Evolutionary conservation across 30 jellyfish, hydroid and myxozoan species (phyloP), one percentile per base, ranked within the genome.

Genomic region (Cassiopea andromeda): DNA sequence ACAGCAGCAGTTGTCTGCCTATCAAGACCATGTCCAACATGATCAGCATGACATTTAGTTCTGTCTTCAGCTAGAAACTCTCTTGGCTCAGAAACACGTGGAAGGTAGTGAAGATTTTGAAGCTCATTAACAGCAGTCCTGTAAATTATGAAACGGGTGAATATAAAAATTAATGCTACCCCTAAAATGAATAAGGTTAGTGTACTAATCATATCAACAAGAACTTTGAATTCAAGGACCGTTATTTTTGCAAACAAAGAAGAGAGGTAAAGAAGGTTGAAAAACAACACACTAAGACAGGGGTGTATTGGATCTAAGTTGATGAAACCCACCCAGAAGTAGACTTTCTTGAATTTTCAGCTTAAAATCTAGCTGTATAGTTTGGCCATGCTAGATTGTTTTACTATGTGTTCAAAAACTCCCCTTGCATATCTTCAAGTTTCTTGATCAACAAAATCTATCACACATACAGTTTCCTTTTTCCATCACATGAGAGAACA

Each of bases 1-100:
- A 95, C 99, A 2, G 99, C 99, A 14, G 99, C 99, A 50, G 99
- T 95, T 76, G 99, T 95, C 49, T 87, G 93, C 46, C 99, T 68
- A 72, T 95, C 99, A 73, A 95, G 91, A 12, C 99, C 99, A 88
- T 95, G 99, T 6, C 98, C 99, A 3, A 95, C 99, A 83, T 95
- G 99, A 80, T 95, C 99, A 8, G 99, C 99, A 87, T 95, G 99
- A 83, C 98, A 91, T 18, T 90, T 83, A 0, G 99, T 95, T 83
- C 99, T 92, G 73, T 95, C 99, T 69, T 95, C 99, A 46, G 97
- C 99, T 64, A 95, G 69, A 14, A 96, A 85, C 75, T 95, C 99
- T 71, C 99, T 71, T 46, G 99, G 99, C 48, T 85, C 99, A 61
- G 99, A 95, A 1, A 81, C 94, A 58, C 99, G 93, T 15, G 99